These are phyloP conservation scores for Pogona vitticeps DNA, from an alignment of 2,113 vertebrate species.

Conservation along the genomic window DNA sequence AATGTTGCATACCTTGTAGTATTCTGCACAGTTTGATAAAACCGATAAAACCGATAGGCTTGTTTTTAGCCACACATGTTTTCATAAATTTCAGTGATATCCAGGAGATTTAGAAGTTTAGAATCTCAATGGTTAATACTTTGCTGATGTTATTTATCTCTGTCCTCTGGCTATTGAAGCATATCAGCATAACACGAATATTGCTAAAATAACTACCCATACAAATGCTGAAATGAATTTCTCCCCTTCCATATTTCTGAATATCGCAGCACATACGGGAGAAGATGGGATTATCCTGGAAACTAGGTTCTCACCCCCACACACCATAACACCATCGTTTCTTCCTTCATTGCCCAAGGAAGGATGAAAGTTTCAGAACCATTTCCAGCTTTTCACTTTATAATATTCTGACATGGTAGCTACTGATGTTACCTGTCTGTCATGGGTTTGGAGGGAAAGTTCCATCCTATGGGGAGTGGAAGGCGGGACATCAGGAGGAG, in stretches of 20 bases:
- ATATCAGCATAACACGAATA: constrained; percentile 31
- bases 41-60: neutral
- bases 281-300: constrained; percentile 10
- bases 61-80: neutral
- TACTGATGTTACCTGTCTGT: constrained; percentile 2
- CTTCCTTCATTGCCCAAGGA: constrained; percentile 4
- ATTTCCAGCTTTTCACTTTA: constrained; percentile 12
- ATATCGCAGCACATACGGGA: constrained; percentile 23
- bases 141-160: constrained; percentile 26
- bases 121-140: constrained; percentile 24
- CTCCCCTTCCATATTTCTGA: constrained; percentile 13
- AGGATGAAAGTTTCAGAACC: constrained; percentile 33
- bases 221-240: constrained; percentile 39
- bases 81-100: neutral
- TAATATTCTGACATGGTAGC: neutral
- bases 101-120: neutral
- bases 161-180: constrained; percentile 23
- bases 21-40: constrained; percentile 15
- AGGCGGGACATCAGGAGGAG: too few relatives aligned
- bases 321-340: too few relatives aligned
- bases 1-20: neutral
- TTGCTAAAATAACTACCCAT: constrained; percentile 32
- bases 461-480: too few relatives aligned
- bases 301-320: neutral
- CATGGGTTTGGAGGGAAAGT: too few relatives aligned